Evolutionary conservation across 2,113 vertebrate species (phyloP), one percentile per base, ranked within the genome.

Genomic region (Plecturocebus donacophilus): DNA sequence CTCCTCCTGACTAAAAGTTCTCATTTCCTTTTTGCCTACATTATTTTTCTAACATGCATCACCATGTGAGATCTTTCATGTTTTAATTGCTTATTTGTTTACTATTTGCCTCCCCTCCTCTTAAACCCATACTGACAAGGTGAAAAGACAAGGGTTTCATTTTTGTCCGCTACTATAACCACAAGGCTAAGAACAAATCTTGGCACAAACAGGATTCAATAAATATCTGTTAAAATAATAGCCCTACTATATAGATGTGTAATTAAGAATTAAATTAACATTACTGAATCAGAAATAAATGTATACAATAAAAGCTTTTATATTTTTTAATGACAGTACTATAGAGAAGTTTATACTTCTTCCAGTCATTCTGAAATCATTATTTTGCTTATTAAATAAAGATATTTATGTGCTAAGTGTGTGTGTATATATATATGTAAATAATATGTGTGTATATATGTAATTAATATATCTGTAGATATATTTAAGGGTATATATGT

Each of bases 61-160:
- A 35, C 0, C 38, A 45, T 52, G 9, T 81, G 47, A 42, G 35
- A 56, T 3, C 47, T 14, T 52, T 8, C 1, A 35, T 30, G 7
- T 12, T 38, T 76, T 8, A 58, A 40, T 21, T 58, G 12, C 86
- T 25, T 54, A 20, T 21, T 14, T 35, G 0, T 27, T 54, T 68
- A 75, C 16, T 20, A 27, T 52, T 47, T 68, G 11, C 42, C 32
- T 71, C 1, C 10, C 9, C 13, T 61, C 25, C 12, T 93, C 14
- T 4, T 66, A 40, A 40, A 73, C 1, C 32, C 12, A 17, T 21
- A 32, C 2, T 66, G 6, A 91, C 7, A 40, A 40, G n/a, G 23
- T 45, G 16, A 5, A 6, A 73, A 38, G 6, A 16, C 0, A 2
- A 6, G 1, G 1, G 1, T n/a, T 73, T 68, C 16, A 20, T 88